Evolutionary conservation across 2,888 invertebrate genomes (phyloP).

Genomic region (Ditylenchus weischeri): DNA sequence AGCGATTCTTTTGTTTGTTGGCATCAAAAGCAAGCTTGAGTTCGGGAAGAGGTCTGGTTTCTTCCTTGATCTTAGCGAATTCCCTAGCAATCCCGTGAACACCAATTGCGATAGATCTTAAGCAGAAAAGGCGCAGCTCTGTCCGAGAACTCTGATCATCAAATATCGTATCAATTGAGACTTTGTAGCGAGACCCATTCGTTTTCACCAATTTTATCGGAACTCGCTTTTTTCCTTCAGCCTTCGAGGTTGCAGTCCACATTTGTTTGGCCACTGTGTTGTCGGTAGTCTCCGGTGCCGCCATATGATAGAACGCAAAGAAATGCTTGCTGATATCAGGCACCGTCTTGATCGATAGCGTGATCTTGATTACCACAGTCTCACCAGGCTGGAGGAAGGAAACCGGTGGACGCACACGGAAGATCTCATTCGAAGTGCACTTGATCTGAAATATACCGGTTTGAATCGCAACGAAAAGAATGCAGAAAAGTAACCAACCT

Average conservation of each 20-base stretch:
- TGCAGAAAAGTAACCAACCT: conserved; percentile 21
- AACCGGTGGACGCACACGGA: conserved; percentile 37
- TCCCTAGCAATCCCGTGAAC: too few relatives aligned
- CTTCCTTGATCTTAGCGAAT: too few relatives aligned
- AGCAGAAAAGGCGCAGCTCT: too few relatives aligned
- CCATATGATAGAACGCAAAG: conserved; percentile 47
- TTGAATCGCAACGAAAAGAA: too few relatives aligned
- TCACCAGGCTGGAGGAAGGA: conserved; percentile 43
- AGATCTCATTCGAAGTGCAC: conserved; percentile 30
- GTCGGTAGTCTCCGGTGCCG: conserved; percentile 23
- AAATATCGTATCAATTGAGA: too few relatives aligned
- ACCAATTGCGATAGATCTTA: too few relatives aligned
- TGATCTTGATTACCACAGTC: conserved; percentile 30
- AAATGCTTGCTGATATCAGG: conserved; percentile 39
- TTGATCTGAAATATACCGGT: too few relatives aligned
- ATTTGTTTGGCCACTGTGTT: conserved; percentile 32
- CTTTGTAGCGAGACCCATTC: too few relatives aligned
- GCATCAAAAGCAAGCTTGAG: conserved; percentile 30
- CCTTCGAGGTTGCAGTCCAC: conserved; percentile 38
- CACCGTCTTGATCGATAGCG: conserved; percentile 29
- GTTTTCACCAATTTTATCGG: too few relatives aligned
- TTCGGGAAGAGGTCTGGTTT: too few relatives aligned
- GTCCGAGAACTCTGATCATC: too few relatives aligned
- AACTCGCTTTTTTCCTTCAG: conserved; percentile 43
- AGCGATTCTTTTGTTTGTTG: conserved; percentile 29